Base-by-base conservation (phyloP, 2,113 vertebrate genomes). In the Pteropus alecto region DNA sequence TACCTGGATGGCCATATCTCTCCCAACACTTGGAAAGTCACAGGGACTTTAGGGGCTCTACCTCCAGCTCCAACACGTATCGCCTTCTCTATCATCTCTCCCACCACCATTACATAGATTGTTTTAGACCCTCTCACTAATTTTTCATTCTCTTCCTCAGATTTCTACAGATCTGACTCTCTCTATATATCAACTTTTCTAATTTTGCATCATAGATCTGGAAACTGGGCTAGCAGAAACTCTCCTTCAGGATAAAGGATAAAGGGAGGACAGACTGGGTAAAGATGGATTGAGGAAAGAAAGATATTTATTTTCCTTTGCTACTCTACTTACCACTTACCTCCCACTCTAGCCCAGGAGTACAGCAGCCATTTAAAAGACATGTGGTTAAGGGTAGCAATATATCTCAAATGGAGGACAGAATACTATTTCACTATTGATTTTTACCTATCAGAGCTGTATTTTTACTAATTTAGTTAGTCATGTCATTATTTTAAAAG, bases 381-480 rank as follows among this genome's bases (percentile, higher is more conserved):
- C 6, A 71, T 7, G 1, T 48, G 11, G 3, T 22, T 26, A n/a
- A 79, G 14, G 11, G 4, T 35, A 18, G 8, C 22, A 88, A 77
- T 68, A 38, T 30, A 54, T 33, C 22, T n/a, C n/a, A 61, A 10
- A 18, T 28, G 92, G 30, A 92, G 18, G 48, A 79, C 8, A 70
- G 14, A 92, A 46, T 22, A 85, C 12, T 68, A 78, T 77, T 81
- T 35, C 41, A 68, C 24, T 61, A 19, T 38, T 78, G 48, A 71
- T 46, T 97, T 97, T 96, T 93, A 82, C 5, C 8, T 91, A 24
- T 73, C 21, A 86, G 18, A 46, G 46, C 7, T 93, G 35, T 71
- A 77, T 83, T 95, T 94, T 95, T 84, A 85, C 13, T 81, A 92
- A 92, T 88, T 74, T 89, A 93, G 48, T 18, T 78, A 43, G 87